Evolutionary conservation across 2,797 vertebrate species (phyloP), one percentile per base, ranked within the genome.

Genomic region (Manis pentadactyla): DNA sequence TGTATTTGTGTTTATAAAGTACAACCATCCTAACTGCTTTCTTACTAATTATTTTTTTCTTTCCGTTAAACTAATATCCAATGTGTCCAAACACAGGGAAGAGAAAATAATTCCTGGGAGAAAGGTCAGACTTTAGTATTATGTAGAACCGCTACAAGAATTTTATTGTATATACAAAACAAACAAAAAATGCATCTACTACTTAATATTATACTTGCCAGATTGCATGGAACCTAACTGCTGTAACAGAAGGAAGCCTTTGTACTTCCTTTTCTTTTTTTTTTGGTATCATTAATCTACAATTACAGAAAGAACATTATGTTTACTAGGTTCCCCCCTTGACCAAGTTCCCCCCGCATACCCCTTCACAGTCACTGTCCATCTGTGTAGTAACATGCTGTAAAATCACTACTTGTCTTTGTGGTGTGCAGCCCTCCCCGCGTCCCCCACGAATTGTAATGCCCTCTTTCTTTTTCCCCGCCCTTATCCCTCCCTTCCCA

Each of bases 161-260:
- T 90, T 93, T 88, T 82, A 93, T 71, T 86, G 21, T 93, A 27
- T 85, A 83, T 90, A 83, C 46, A 94, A 97, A 90, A 63, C 46
- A 94, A 93, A 97, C 51, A 89, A n/a, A 86, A 95, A 81, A 88
- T 93, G 42, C 27, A 42, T 96, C 90, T 87, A 81, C 57, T 71
- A 49, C 82, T 69, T 90, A 95, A 86, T 90, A 92, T 96, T 95
- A 85, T 95, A 88, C 57, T 89, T 93, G 53, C 78, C 59, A 88
- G 81, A 92, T 96, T 96, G 63, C 23, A n/a, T 94, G 90, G 87
- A 95, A 90, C 93, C 29, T 95, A 95, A 96, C 84, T 94, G 82
- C 83, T 85, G 10, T 90, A 94, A 63, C 86, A 46, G 14, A 89
- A 94, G 87, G 89, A 84, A 96, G 63, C 2, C 87, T 75, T 29